phyloP scores from a whole-genome alignment of 1,140 invertebrate genomes.

The Zophobas atratus region DNA sequence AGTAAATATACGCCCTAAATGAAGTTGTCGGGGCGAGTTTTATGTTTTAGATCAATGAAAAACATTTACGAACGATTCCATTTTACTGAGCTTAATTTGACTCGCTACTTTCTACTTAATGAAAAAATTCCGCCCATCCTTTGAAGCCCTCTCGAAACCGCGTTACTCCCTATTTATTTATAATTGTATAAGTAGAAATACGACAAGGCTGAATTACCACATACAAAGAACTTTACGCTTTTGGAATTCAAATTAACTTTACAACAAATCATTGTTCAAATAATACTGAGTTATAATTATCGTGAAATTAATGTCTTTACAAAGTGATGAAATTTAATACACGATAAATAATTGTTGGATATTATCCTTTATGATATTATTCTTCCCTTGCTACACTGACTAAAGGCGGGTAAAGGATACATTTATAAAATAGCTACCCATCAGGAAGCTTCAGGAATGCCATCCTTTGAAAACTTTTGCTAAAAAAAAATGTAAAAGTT shows the following conservation, averaged over 20 bases:
- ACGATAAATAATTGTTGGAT: background rate
- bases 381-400: too few species aligned
- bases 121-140: slow-evolving; percentile 2
- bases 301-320: slow-evolving; percentile 45
- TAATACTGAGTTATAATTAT: slow-evolving; percentile 44
- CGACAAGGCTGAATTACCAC: slow-evolving; percentile 45
- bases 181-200: slow-evolving; percentile 40
- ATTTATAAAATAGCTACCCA: too few species aligned
- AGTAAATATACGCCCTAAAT: too few species aligned
- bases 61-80: too few species aligned
- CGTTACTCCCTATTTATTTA: slow-evolving; percentile 35
- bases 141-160: slow-evolving; percentile 3
- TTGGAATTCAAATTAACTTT: slow-evolving; percentile 49
- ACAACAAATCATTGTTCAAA: slow-evolving; percentile 46
- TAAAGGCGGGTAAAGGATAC: too few species aligned
- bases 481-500: too few species aligned
- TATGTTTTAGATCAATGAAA: too few species aligned
- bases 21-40: too few species aligned
- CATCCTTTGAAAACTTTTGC: too few species aligned
- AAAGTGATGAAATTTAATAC: slow-evolving; percentile 45
- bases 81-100: too few species aligned
- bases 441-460: too few species aligned
- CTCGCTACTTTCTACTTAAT: background rate
- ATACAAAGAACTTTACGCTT: slow-evolving; percentile 45
- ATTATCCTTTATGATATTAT: slow-evolving; percentile 17